These are phyloP conservation scores for Clupea harengus DNA, from an alignment of 2,113 vertebrate genomes.

Conservation along the genomic window DNA sequence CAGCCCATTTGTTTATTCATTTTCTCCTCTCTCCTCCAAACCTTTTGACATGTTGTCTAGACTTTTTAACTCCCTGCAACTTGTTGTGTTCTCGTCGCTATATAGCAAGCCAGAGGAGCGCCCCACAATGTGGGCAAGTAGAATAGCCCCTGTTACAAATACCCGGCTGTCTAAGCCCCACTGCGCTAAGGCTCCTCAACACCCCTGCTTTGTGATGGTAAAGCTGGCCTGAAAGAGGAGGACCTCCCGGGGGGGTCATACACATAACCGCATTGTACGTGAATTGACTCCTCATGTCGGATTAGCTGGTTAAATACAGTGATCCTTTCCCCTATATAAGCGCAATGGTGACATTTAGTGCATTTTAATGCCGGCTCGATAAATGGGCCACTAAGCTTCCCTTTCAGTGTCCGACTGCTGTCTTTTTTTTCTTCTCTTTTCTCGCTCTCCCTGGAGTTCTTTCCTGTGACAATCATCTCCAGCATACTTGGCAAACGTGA, in stretches of 20 bases:
- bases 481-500: conserved; percentile 37
- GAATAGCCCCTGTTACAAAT: not conserved
- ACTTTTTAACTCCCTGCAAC: conserved; percentile 50
- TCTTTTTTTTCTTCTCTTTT: conserved; percentile 26
- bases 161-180: conserved; percentile 4
- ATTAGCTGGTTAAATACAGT: conserved; percentile 68
- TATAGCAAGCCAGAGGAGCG: conserved; percentile 47
- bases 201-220: conserved; percentile 68
- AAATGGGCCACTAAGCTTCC: conserved; percentile 31
- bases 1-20: not conserved
- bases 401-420: conserved; percentile 42
- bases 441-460: not conserved
- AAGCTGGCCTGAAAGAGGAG: conserved; percentile 58
- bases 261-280: conserved; percentile 61
- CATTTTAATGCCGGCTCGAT: conserved; percentile 45
- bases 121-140: not conserved
- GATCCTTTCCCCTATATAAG: conserved; percentile 53
- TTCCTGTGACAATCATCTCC: conserved; percentile 28
- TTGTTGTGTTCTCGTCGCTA: conserved; percentile 56
- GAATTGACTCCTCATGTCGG: conserved; percentile 68
- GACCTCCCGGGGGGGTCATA: conserved; percentile 59
- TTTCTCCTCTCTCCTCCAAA: conserved; percentile 35
- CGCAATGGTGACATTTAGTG: conserved; percentile 62
- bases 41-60: conserved; percentile 61
- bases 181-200: not conserved